Percentiles rank a stretch among this genome's conserved stretches.
Evolutionary conservation across 1,140 invertebrate genomes (phyloP).

Genomic region (Macrobrachium nipponense): DNA sequence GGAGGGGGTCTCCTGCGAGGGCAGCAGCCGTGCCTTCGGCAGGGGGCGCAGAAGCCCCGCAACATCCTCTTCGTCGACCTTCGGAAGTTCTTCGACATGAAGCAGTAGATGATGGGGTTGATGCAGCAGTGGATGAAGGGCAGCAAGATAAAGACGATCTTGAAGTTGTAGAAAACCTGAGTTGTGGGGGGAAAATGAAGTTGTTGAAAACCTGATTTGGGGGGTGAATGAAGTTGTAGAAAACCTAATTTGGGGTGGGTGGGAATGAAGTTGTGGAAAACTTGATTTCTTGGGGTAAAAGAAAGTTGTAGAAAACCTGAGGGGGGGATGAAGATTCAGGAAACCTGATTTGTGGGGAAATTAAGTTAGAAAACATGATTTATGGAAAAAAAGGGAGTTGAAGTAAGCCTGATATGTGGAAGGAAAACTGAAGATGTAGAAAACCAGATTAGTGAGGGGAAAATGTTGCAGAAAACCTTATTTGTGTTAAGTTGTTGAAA

Average conservation of each 20-base stretch:
- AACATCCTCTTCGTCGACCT: conserved; percentile 67
- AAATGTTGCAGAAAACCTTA: no score
- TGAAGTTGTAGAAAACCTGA: conserved; percentile 59
- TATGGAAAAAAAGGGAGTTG: no score
- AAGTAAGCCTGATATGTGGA: no score
- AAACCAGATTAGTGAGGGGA: no score
- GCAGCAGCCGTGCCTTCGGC: neutral
- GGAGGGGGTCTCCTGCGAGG: neutral
- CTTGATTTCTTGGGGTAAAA: no score
- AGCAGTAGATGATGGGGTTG: conserved; percentile 73
- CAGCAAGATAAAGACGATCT: conserved; percentile 66
- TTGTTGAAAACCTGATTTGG: neutral
- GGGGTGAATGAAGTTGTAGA: neutral
- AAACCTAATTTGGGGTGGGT: neutral
- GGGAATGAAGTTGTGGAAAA: neutral
- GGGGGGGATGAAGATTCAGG: no score
- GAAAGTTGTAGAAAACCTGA: no score
- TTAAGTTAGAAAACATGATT: no score
- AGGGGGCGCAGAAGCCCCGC: conserved; percentile 48
- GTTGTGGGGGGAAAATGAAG: neutral
- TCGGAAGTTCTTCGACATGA: conserved; percentile 72
- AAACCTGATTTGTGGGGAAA: no score
- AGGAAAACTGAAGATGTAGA: no score
- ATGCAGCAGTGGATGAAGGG: conserved; percentile 69
- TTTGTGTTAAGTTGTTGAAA: no score